Base-by-base conservation (phyloP, 2,888 invertebrate species). In the Adineta ricciae region DNA sequence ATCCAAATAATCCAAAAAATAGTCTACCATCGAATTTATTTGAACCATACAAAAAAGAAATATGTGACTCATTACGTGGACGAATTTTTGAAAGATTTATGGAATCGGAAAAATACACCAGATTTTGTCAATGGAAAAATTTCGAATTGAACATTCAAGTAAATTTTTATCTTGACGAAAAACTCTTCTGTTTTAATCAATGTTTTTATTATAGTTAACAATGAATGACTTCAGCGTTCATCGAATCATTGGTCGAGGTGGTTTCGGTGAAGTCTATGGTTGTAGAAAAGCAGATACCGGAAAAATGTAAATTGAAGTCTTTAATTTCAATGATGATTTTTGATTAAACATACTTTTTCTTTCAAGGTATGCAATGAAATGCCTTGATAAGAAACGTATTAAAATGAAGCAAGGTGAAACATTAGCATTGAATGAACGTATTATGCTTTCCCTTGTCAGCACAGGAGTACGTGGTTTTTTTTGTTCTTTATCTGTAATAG, bases 141-240 rank as follows among this genome's bases (percentile, higher is more conserved):
- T 93, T 99, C 93, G 99, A 99, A 93, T 93, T 99, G 91, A 99
- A 99, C 93, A 98, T 98, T 91, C 96, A 97, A 93, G 95, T 95
- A 91, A 9, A 32, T 38, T 38, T 46, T 46, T 5, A 46, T 46
- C 46, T 8, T 46, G 5, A 5, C 5, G 11, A 46, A 46, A 46
- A 46, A 46, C 46, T 46, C 11, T 46, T 46, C 11, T 46, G 8
- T 46, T 46, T 46, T 46, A 11, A 46, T 46, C 11, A 46, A 46
- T 73, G 5, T 38, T 38, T 21, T 5, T 86, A 87, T 92, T 92
- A 83, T 91, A 95, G 94, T 93, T 99, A 91, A 97, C 98, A 89
- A 99, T 99, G 98, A 99, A 99, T 92, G 99, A 99, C 93, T 99
- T 99, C 92, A 97, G 97, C 92, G 98, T 99, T 88, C 99, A 99